Percentiles rank a stretch among this genome's conserved stretches.
These are phyloP conservation scores for Nyctereutes procyonoides DNA, from an alignment of 2,113 vertebrate species.

Conservation along the genomic window DNA sequence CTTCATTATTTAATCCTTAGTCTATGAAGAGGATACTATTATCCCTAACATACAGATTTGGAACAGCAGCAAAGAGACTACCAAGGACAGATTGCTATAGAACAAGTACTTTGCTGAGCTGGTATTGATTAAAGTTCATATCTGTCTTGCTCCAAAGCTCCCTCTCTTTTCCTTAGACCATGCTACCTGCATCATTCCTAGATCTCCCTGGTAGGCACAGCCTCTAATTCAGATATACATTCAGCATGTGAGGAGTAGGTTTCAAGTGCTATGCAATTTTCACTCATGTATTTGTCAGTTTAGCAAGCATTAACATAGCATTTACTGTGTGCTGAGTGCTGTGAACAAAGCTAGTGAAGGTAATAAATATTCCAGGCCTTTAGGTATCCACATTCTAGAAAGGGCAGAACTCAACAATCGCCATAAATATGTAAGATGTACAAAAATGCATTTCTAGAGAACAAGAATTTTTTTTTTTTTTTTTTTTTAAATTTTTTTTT, in stretches of 20 bases:
- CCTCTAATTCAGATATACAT: background rate
- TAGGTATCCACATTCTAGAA: background rate
- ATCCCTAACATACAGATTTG: background rate
- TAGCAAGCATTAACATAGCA: background rate
- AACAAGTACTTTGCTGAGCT: background rate
- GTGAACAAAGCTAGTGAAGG: background rate
- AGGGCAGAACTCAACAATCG: background rate
- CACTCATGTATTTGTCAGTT: background rate
- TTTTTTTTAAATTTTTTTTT: too few relatives aligned
- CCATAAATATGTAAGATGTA: background rate
- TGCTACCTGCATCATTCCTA: background rate
- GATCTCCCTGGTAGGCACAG: background rate
- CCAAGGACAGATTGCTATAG: background rate
- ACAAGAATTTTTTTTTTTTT: too few relatives aligned
- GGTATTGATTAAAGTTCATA: background rate
- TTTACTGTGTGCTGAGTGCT: background rate
- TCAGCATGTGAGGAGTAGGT: background rate
- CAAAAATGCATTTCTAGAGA: background rate
- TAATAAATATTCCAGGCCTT: background rate
- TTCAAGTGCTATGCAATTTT: conserved; percentile 1
- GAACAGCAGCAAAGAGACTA: background rate
- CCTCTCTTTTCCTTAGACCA: background rate
- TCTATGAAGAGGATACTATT: background rate
- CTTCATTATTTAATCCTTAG: conserved; percentile 8
- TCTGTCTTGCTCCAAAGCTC: background rate